phyloP scores from a whole-genome alignment of 2,113 vertebrate genomes.

The Dasyprocta punctata region DNA sequence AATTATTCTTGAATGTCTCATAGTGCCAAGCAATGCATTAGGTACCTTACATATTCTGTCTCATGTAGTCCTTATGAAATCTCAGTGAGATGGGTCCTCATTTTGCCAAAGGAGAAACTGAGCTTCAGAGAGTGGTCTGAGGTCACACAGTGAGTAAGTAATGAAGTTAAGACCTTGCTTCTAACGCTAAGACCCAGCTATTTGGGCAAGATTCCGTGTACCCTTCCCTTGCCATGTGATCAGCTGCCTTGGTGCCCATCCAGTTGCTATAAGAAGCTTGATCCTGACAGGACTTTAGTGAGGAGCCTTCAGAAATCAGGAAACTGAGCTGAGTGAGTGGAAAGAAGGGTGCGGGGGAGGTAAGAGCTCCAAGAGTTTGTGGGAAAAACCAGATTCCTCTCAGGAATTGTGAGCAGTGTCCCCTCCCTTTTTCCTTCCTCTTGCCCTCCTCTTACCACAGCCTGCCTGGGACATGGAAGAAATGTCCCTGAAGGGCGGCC shows the following conservation, averaged over 20 bases:
- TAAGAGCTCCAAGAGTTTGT: conserved; percentile 33
- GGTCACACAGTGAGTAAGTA: conserved; percentile 23
- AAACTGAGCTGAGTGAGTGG: not conserved
- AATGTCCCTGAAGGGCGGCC: conserved; percentile 39
- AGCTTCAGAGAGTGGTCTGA: conserved; percentile 24
- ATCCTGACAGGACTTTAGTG: not conserved
- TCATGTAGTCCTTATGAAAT: conserved; percentile 22
- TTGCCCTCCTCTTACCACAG: conserved; percentile 51
- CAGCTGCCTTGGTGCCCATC: conserved; percentile 8
- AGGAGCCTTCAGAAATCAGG: conserved; percentile 43
- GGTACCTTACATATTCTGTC: not conserved
- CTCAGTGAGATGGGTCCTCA: not conserved
- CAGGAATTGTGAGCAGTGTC: conserved; percentile 27
- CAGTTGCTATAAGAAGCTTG: conserved; percentile 39
- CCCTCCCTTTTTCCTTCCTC: conserved; percentile 20
- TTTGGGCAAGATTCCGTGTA: not conserved
- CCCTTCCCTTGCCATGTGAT: conserved; percentile 18
- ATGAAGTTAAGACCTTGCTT: not conserved
- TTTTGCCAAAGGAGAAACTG: conserved; percentile 26
- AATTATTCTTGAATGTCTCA: conserved; percentile 5
- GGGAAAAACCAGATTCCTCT: conserved; percentile 71
- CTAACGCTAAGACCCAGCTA: conserved; percentile 15
- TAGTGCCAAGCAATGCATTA: not conserved
- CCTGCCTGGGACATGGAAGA: conserved; percentile 50
- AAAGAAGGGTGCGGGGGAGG: not conserved